Base-by-base conservation (phyloP, 2,888 invertebrate species). In the Nematopogon swammerdamellus region DNA sequence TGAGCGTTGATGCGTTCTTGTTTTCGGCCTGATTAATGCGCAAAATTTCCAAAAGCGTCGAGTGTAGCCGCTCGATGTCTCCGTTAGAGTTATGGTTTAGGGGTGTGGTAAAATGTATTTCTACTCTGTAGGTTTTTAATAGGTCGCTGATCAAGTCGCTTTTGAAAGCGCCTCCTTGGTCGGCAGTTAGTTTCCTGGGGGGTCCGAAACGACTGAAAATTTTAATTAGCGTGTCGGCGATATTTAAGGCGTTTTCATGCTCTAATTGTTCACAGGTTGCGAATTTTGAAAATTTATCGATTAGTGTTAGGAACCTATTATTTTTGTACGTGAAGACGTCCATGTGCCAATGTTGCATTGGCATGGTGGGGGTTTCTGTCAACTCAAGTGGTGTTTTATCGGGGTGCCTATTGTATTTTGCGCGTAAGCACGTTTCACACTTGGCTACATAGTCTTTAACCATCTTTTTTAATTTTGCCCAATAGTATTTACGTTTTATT, bases 201-300 rank as follows among this genome's bases (percentile, higher is more conserved):
- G 44, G 16, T 16, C 17, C 17, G 18, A 17, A 18, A 18, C 18
- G 44, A 43, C 17, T 17, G 14, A 43, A 43, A 18, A 17, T 17
- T 11, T 43, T 16, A 6, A 43, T 43, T 17, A 43, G 14, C 4
- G 3, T 43, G 4, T 4, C 16, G 44, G 44, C 18, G 44, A 43
- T 18, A 6, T 4, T 11, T 43, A 17, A 17, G 6, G 44, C 4
- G 44, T 16, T 43, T 46, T 46, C 18, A 14, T 29, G 17, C 19
- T 30, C 18, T 19, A 48, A n/a, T 6, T 36, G 8, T n/a, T 42
- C 18, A 6, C 48, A 30, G 2, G 18, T 11, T 14, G 48, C 48
- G 11, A 16, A 48, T 48, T 48, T 48, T 14, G 48, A 48, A 18
- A 48, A 48, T 14, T 19, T 30, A 14, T 48, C 48, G 18, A 48